Evolutionary conservation across 2,797 vertebrate species (phyloP).

Genomic region (Picus viridis): DNA sequence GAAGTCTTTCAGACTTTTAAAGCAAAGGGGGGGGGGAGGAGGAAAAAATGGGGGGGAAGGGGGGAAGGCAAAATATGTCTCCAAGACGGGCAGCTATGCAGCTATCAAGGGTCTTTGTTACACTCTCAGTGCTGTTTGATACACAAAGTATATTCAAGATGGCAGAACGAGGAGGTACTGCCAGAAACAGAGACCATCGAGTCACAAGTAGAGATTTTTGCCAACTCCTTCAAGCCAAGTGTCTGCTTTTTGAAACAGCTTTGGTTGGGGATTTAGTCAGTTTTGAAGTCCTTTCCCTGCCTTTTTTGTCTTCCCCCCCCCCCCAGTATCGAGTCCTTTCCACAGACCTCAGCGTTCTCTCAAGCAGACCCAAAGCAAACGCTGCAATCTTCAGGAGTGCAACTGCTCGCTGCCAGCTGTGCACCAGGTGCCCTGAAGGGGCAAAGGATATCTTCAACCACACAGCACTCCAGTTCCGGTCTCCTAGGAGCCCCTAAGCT

Average conservation of each 20-base stretch:
- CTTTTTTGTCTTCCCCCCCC: neutral
- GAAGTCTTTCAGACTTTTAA: neutral
- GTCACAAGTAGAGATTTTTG: neutral
- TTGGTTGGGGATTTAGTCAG: neutral
- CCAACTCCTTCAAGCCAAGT: neutral
- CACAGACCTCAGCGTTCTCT: neutral
- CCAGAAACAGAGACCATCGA: neutral
- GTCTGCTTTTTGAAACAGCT: neutral
- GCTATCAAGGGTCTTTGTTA: neutral
- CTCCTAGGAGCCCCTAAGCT: accelerated
- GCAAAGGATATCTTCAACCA: accelerated
- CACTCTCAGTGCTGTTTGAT: accelerated
- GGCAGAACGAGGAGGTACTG: neutral
- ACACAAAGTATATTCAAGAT: neutral
- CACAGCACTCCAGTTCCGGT: accelerated
- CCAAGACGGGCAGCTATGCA: neutral
- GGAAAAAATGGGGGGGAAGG: no score
- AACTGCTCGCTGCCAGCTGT: accelerated
- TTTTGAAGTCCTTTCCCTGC: neutral
- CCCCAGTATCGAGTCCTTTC: neutral
- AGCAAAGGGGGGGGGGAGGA: neutral
- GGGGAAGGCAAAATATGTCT: accelerated
- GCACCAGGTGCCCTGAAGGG: accelerated
- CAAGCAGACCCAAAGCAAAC: neutral
- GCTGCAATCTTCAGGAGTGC: accelerated